Percentiles rank a stretch among this genome's conserved stretches.
Evolutionary conservation across 2,113 vertebrate species (phyloP).

Genomic region (Urocynchramus pylzowi): DNA sequence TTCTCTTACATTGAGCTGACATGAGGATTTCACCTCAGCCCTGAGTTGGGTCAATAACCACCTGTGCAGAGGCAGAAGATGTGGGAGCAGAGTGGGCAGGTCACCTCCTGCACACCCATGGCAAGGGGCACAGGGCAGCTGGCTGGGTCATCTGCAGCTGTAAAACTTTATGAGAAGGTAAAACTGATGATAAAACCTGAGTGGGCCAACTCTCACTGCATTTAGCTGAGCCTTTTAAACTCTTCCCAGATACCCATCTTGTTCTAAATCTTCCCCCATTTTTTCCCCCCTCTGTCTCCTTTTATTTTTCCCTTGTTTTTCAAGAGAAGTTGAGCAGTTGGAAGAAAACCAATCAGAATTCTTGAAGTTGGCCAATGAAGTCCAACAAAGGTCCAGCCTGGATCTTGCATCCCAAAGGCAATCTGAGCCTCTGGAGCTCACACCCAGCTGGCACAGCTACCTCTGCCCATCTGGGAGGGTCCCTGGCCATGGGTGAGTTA

Average conservation of each 20-base stretch:
- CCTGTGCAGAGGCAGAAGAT: not conserved
- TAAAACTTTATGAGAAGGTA: not conserved
- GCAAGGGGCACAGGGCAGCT: not conserved
- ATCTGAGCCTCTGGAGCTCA: fast-evolving
- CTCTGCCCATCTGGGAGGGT: not conserved
- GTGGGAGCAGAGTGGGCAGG: not conserved
- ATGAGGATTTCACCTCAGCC: not conserved
- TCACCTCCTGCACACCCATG: not conserved
- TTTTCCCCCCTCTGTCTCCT: too few species aligned
- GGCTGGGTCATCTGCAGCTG: not conserved
- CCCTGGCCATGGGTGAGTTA: fast-evolving
- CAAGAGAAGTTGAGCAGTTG: not conserved
- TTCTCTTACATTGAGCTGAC: not conserved
- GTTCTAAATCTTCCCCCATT: not conserved
- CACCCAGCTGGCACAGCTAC: fast-evolving
- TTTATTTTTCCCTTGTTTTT: not conserved
- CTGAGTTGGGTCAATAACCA: not conserved
- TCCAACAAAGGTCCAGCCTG: not conserved
- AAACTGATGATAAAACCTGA: not conserved
- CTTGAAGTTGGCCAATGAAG: not conserved
- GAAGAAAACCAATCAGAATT: not conserved
- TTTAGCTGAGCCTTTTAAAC: not conserved
- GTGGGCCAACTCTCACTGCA: not conserved
- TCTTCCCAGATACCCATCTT: not conserved
- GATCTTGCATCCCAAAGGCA: not conserved